A percentile compares a stretch with the other conserved stretches of the same genome.
These are phyloP conservation scores for Kryptolebias ocellatus DNA, from an alignment of 2,797 vertebrate species.

Conservation along the genomic window DNA sequence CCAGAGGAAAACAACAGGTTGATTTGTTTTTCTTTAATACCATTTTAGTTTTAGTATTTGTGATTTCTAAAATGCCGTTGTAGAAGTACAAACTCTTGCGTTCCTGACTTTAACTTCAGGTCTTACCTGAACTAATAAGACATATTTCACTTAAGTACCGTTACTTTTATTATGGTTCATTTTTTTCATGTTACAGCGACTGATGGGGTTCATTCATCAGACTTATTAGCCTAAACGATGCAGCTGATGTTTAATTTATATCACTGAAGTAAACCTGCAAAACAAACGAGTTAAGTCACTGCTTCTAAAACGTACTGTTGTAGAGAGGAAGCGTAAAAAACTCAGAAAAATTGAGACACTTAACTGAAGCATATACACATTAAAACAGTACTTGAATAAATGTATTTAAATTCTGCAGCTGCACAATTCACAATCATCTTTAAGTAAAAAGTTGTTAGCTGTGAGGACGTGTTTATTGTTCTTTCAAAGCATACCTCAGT, in stretches of 20 bases:
- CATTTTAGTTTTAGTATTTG: slow-evolving; percentile 1
- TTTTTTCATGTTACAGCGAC: not conserved
- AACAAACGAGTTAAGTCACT: not conserved
- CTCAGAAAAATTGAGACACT: not conserved
- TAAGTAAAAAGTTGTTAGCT: slow-evolving; percentile 7
- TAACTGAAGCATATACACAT: no score
- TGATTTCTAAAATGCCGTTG: not conserved
- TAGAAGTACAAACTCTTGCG: not conserved
- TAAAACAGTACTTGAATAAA: not conserved
- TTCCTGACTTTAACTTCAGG: not conserved
- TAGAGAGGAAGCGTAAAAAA: not conserved
- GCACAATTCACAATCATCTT: not conserved
- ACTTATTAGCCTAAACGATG: not conserved
- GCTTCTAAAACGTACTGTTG: not conserved
- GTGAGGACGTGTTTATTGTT: slow-evolving; percentile 7
- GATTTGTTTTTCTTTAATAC: not conserved
- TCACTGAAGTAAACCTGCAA: not conserved
- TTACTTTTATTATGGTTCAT: not conserved
- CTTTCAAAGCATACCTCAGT: not conserved
- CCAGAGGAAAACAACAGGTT: not conserved
- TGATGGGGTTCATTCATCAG: not conserved
- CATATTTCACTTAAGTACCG: not conserved
- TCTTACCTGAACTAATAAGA: no score
- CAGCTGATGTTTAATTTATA: not conserved
- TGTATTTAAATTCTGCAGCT: not conserved